Base-by-base conservation (phyloP, 2,113 vertebrate genomes). In the Polypterus senegalus region DNA sequence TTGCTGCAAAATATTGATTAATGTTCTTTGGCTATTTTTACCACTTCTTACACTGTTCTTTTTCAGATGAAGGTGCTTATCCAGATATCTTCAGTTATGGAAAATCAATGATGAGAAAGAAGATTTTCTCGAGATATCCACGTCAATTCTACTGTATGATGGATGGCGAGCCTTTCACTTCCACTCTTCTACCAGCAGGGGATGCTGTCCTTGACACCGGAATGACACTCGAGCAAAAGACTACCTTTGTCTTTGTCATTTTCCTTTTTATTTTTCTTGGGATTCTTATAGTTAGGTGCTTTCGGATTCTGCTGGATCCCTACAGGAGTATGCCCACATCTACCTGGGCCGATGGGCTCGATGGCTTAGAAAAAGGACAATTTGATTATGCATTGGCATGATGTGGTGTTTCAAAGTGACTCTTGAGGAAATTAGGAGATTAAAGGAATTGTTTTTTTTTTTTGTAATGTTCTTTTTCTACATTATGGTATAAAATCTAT, bases 221-320 rank as follows among this genome's bases (percentile, higher is more conserved):
- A 67, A 84, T 90, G 76, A 88, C 81, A 7, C 71, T 90, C 70
- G 92, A 91, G 72, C 86, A 93, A 73, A 91, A 92, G 78, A 89
- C 87, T 57, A 86, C 73, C 0, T 91, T 89, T 67, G 83, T 82
- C 62, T 82, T 89, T 73, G 89, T 92, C 65, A 73, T 87, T 72
- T 80, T 91, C 66, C 81, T 92, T 65, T 86, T 93, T 62, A 77
- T 91, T 65, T 87, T 92, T 71, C 77, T 91, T 61, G 83, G 85
- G 68, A 85, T 91, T 70, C 88, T 93, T 59, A 86, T 88, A 0
- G 77, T 91, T 65, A 74, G 76, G 49, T 92, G 86, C 67, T 92
- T 93, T 76, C 74, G 76, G 61, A 91, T 93, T 71, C 86, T 93
- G 46, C 73, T 92, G 4, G 76, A 92, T 66, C 87, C 88, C 0